Base-by-base conservation (phyloP, 2,888 invertebrate genomes). In the Nebria salina region DNA sequence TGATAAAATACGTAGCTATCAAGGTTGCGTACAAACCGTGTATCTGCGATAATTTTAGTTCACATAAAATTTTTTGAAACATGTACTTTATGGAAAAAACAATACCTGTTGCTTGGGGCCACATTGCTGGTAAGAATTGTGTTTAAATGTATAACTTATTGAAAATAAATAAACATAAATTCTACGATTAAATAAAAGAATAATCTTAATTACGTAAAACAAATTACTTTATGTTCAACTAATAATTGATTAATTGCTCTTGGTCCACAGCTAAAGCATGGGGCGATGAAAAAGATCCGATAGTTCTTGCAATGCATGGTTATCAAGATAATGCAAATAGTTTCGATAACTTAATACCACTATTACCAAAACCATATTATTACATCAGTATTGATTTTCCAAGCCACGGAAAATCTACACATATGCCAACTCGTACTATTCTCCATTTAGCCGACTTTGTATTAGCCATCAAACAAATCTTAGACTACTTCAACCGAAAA, bases 331-430 rank as follows among this genome's bases (percentile, higher is more conserved):
- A 91, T 0, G 90, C 91, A 0, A 90, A 90, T 1, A 89, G 89
- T 75, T 92, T 91, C 86, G 88, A 91, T 70, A 89, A 89, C 0
- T 85, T 92, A 0, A 87, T 91, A 9, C 88, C 88, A 9, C 84
- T 89, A 64, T 85, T 94, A 64, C 91, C 93, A 0, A 86, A 85
- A 11, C 86, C 8, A 64, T 89, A 84, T 86, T 90, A 85, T 84
- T 91, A 86, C 84, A 87, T 90, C 43, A 88, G 89, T 82, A 85
- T 90, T 70, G 93, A 93, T 84, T 86, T 93, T 2, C 93, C 93
- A 0, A 92, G 94, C 0, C 92, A 91, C 83, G 93, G 93, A 0
- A 89, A 87, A 66, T 93, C 93, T 0, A 91, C 91, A 79, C 90
- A 90, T 25, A 90, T 90, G 68, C 91, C 91, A 0, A 83, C 85